Evolutionary conservation across 2,797 vertebrate species (phyloP).

Genomic region (Melanotaenia pygmaea): DNA sequence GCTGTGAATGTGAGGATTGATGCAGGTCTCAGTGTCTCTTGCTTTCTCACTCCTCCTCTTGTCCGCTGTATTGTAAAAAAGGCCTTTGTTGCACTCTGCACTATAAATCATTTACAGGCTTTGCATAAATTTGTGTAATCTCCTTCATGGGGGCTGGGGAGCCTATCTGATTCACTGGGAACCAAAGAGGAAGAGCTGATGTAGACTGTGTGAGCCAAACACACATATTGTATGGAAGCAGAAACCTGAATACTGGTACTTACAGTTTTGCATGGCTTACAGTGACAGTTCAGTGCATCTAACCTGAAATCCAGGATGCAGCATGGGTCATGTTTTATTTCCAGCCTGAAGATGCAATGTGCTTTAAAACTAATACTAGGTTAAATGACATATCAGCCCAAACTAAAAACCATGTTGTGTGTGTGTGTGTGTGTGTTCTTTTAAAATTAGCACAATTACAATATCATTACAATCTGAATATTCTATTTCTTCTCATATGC

Average conservation of each 20-base stretch:
- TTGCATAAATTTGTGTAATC: slow-evolving; percentile 84
- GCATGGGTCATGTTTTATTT: too few relatives aligned
- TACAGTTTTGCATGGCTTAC: slow-evolving; percentile 26
- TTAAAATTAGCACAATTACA: too few relatives aligned
- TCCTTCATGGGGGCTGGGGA: slow-evolving; percentile 73
- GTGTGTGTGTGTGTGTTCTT: too few relatives aligned
- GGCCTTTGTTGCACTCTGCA: slow-evolving; percentile 77
- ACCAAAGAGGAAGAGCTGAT: slow-evolving; percentile 47
- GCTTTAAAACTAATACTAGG: too few relatives aligned
- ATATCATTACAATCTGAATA: too few relatives aligned
- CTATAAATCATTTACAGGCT: slow-evolving; percentile 84
- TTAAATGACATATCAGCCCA: too few relatives aligned
- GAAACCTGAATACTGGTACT: slow-evolving; percentile 37
- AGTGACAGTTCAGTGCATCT: background rate
- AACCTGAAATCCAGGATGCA: background rate
- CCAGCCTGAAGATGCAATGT: too few relatives aligned
- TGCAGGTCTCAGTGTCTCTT: slow-evolving; percentile 52
- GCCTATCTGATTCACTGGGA: slow-evolving; percentile 69
- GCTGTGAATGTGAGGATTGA: slow-evolving; percentile 36
- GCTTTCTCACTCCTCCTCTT: slow-evolving; percentile 46
- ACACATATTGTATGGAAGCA: slow-evolving; percentile 27
- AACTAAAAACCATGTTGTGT: too few relatives aligned
- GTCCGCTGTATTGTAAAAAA: slow-evolving; percentile 63
- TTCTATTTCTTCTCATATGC: too few relatives aligned
- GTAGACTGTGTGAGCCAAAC: slow-evolving; percentile 23